phyloP scores from a whole-genome alignment of 2,888 invertebrate genomes.

The Erebia epiphron region DNA sequence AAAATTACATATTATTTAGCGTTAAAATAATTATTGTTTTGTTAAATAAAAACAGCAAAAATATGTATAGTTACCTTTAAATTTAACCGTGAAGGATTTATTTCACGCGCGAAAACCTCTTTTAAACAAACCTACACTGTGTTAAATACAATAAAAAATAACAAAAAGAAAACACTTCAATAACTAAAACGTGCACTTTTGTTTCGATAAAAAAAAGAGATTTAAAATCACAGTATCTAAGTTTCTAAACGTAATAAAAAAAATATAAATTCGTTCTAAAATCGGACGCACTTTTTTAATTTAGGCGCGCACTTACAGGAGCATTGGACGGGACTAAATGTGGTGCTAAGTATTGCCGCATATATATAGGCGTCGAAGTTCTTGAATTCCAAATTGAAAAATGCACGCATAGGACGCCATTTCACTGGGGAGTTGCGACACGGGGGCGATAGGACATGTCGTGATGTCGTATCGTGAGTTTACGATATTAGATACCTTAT shows the following conservation, averaged over 20 bases:
- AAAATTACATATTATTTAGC: background rate
- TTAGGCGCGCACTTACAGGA: slow-evolving; percentile 49
- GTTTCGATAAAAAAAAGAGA: slow-evolving; percentile 1
- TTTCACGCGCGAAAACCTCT: slow-evolving; percentile 16
- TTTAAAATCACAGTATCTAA: slow-evolving; percentile 7
- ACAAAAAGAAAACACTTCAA: background rate
- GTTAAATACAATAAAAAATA: background rate
- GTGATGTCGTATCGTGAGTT: background rate
- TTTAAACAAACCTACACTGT: slow-evolving; percentile 4
- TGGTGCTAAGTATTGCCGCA: slow-evolving; percentile 52
- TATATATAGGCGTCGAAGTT: slow-evolving; percentile 55
- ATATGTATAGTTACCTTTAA: slow-evolving; percentile 2
- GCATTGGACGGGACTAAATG: slow-evolving; percentile 58
- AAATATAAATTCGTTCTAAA: slow-evolving; percentile 28
- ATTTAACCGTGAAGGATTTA: slow-evolving; percentile 13
- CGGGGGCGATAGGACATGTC: slow-evolving; percentile 2
- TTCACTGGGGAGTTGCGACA: slow-evolving; percentile 7
- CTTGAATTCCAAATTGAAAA: slow-evolving; percentile 38
- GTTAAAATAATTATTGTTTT: background rate
- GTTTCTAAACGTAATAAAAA: slow-evolving; percentile 20
- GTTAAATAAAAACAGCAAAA: background rate
- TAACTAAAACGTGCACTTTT: background rate
- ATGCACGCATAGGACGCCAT: slow-evolving; percentile 30
- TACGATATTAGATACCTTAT: background rate
- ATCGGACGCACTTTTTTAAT: slow-evolving; percentile 44